Conservation (phyloP, 2,888 invertebrate genomes). For the Girardia tigrina region DNA sequence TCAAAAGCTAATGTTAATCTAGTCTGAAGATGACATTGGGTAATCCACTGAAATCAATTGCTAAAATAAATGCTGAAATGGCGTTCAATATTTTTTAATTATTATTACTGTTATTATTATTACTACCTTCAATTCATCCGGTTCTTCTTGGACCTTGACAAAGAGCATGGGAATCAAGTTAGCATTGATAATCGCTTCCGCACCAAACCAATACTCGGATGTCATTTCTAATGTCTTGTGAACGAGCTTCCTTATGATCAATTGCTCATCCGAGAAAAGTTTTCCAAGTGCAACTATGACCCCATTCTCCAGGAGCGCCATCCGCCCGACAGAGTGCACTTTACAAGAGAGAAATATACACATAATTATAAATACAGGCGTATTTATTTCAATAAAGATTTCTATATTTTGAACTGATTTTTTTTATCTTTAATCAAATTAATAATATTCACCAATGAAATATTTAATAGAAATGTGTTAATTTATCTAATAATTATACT, state of each 20-base stretch:
- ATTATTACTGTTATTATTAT: no score
- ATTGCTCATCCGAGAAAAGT: slow-evolving; percentile 47
- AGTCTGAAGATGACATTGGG: no score
- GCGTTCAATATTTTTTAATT: background rate
- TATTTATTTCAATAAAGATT: no score
- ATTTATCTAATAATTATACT: no score
- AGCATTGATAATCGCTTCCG: slow-evolving; percentile 47
- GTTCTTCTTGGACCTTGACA: slow-evolving; percentile 44
- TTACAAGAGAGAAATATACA: slow-evolving; percentile 21
- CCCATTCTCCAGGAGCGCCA: slow-evolving; percentile 44
- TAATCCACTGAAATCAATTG: background rate
- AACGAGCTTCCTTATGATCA: slow-evolving; percentile 47
- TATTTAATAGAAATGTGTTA: no score
- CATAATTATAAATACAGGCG: no score
- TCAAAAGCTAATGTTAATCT: no score
- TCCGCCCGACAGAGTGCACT: slow-evolving; percentile 49
- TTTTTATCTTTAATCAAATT: no score
- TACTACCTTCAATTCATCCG: slow-evolving; percentile 49
- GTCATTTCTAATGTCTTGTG: slow-evolving; percentile 48
- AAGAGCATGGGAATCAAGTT: slow-evolving; percentile 45
- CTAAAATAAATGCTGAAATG: background rate
- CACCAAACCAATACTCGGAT: slow-evolving; percentile 46
- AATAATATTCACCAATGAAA: no score
- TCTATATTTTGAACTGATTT: no score
- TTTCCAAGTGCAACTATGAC: slow-evolving; percentile 45